These are phyloP conservation scores for Condylostylus longicornis DNA, from an alignment of 1,140 invertebrate genomes.

Conservation along the genomic window DNA sequence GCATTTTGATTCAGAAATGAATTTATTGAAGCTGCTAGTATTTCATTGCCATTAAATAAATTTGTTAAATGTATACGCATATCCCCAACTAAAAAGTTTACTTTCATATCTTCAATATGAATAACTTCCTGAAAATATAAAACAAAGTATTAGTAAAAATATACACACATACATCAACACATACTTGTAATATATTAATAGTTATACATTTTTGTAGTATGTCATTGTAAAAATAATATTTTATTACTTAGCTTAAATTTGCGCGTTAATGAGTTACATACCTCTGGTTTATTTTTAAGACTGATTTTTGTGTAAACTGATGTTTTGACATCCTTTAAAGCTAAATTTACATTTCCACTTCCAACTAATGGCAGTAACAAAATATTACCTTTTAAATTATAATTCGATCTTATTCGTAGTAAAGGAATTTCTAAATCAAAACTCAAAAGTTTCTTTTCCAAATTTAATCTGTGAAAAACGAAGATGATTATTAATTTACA, in stretches of 20 bases:
- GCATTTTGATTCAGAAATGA: constrained; percentile 67
- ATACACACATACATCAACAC: neutral
- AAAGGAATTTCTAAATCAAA: constrained; percentile 37
- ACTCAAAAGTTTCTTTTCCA: constrained; percentile 32
- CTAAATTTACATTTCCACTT: constrained; percentile 35
- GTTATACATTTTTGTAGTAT: no score
- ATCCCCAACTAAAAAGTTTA: constrained; percentile 36
- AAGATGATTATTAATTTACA: neutral
- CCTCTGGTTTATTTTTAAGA: constrained; percentile 28
- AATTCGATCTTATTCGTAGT: constrained; percentile 37
- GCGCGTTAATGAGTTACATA: constrained; percentile 5
- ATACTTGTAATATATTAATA: no score
- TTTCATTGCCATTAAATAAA: constrained; percentile 39
- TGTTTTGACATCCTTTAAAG: constrained; percentile 35
- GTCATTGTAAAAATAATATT: no score
- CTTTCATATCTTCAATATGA: constrained; percentile 36
- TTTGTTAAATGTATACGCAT: constrained; percentile 39
- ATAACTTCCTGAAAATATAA: constrained; percentile 31
- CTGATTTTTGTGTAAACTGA: constrained; percentile 35
- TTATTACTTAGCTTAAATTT: no score
- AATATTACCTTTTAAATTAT: constrained; percentile 42
- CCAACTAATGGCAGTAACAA: constrained; percentile 39
- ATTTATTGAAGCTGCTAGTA: constrained; percentile 31
- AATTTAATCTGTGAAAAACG: constrained; percentile 28
- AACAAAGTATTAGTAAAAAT: neutral